Evolutionary conservation across 2,113 vertebrate genomes (phyloP).

Genomic region (Pristiophorus japonicus): DNA sequence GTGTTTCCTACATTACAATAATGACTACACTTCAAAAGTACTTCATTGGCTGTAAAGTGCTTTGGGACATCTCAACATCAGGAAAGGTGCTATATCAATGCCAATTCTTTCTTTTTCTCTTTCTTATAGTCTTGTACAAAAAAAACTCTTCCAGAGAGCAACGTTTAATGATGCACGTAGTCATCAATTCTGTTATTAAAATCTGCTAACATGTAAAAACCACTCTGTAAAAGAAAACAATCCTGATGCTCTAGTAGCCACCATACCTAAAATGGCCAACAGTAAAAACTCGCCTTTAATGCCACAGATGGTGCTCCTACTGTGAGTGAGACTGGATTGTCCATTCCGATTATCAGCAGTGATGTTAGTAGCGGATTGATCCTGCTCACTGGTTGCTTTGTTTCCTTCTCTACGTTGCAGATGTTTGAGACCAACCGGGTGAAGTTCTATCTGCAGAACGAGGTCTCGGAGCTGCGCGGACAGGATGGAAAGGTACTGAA

Average conservation of each 20-base stretch:
- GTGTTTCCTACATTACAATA: background rate
- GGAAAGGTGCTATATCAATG: background rate
- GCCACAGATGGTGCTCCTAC: background rate
- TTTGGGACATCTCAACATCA: background rate
- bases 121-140: background rate
- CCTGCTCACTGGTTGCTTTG: background rate
- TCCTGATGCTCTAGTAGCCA: background rate
- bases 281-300: background rate
- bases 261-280: background rate
- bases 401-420: conserved; percentile 52
- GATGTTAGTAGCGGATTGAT: background rate
- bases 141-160: background rate
- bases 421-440: conserved; percentile 88
- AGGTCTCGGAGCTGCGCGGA: conserved; percentile 85
- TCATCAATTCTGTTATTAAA: background rate
- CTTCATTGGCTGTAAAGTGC: background rate
- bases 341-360: background rate
- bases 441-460: conserved; percentile 98
- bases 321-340: background rate
- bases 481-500: conserved; percentile 86
- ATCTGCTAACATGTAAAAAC: background rate
- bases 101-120: background rate
- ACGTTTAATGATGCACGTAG: background rate
- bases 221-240: background rate
- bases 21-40: background rate